Evolutionary conservation across 1,140 invertebrate genomes (phyloP).

Genomic region (Lutraria rhynchaena): DNA sequence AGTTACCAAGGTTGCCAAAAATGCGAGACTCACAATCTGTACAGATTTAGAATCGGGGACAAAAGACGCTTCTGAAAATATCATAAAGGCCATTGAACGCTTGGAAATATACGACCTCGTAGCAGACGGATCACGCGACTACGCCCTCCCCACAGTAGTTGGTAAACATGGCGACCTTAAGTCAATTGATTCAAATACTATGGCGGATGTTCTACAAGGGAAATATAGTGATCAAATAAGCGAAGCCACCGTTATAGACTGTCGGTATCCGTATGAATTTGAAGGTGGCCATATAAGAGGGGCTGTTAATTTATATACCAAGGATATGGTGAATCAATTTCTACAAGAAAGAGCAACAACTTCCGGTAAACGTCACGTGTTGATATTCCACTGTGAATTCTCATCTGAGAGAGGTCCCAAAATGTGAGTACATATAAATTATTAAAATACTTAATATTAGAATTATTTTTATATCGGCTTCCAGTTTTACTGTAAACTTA

Average conservation of each 20-base stretch:
- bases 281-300: constrained; percentile 95
- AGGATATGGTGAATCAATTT: constrained; percentile 85
- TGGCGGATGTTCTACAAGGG: constrained; percentile 67
- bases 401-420: constrained; percentile 93
- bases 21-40: no score
- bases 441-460: neutral
- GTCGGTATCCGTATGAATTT: constrained; percentile 97
- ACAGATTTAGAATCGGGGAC: no score
- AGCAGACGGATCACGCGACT: constrained; percentile 91
- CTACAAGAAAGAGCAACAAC: constrained; percentile 66
- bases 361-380: constrained; percentile 85
- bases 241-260: constrained; percentile 82
- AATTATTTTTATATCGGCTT: no score
- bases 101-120: constrained; percentile 20
- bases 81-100: constrained; percentile 8
- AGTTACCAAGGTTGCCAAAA: no score
- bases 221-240: constrained; percentile 70
- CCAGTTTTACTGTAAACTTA: no score
- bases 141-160: constrained; percentile 68
- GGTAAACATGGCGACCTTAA: constrained; percentile 93
- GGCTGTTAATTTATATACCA: constrained; percentile 91
- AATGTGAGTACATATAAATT: constrained; percentile 8
- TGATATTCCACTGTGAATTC: constrained; percentile 99
- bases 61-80: neutral
- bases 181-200: constrained; percentile 88